Percentiles rank a stretch among this genome's conserved stretches.
Conservation (phyloP, 2,797 vertebrate species). For the Microcaecilia unicolor region DNA sequence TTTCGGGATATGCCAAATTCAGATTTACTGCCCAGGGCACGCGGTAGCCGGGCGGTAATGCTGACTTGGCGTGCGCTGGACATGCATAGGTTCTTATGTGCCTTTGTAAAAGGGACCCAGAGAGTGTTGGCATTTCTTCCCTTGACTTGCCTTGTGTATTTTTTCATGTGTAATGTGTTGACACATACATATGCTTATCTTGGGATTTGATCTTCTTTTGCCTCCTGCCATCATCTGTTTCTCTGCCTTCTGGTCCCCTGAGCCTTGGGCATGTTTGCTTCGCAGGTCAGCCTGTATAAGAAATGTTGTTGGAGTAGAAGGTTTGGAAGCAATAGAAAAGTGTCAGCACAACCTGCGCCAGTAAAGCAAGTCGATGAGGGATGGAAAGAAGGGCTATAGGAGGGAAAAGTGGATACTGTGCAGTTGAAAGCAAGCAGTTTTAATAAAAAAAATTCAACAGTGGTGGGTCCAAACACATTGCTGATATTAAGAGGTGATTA, state of each 20-base stretch:
- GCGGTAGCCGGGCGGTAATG: too few relatives aligned
- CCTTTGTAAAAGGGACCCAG: too few relatives aligned
- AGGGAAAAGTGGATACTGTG: slow-evolving; percentile 35
- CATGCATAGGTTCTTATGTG: too few relatives aligned
- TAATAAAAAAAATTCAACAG: slow-evolving; percentile 62
- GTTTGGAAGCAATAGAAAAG: too few relatives aligned
- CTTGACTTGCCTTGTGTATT: slow-evolving; percentile 32
- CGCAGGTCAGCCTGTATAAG: too few relatives aligned
- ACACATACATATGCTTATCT: slow-evolving; percentile 4
- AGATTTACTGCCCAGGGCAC: too few relatives aligned
- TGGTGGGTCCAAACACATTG: slow-evolving; percentile 48
- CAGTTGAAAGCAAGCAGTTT: slow-evolving; percentile 42
- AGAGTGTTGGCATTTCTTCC: slow-evolving; percentile 32
- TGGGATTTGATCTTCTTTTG: slow-evolving; percentile 11
- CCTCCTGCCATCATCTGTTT: too few relatives aligned
- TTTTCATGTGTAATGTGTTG: slow-evolving; percentile 30
- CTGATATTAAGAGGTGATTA: slow-evolving; percentile 56
- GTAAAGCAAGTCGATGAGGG: neutral
- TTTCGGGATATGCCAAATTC: too few relatives aligned
- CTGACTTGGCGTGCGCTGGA: too few relatives aligned
- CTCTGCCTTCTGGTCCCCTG: neutral
- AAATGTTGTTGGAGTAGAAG: too few relatives aligned
- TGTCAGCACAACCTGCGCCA: neutral
- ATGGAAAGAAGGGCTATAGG: slow-evolving; percentile 4
- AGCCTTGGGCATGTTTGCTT: too few relatives aligned